Base-by-base conservation (phyloP, 1,140 invertebrate genomes). In the Tachypleus tridentatus region DNA sequence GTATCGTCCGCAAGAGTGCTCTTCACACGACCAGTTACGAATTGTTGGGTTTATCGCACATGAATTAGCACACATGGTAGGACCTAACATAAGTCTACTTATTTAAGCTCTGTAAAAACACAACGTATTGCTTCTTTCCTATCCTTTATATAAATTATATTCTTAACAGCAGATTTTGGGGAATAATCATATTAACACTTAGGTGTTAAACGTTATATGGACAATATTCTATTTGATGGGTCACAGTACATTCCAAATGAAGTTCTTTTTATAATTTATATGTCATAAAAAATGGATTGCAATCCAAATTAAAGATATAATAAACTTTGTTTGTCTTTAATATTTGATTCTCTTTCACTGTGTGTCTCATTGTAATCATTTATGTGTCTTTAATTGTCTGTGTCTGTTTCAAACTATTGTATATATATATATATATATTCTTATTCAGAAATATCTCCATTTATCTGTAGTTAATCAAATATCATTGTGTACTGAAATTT, bases 41-140 rank as follows among this genome's bases (percentile, higher is more conserved):
- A 86, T 96, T 5, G 85, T 88, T 4, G 78, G 89, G 86, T 86
- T 81, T 8, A 77, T 82, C 4, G 81, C 88, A 1, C 92, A 95
- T 71, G 92, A 95, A 76, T 77, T 95, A 58, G 89, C 89, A 0
- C 91, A 95, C 77, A 74, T 72, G 69, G 66, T 66, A 61, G 51
- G 53, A 47, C 49, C 1, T 29, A 61, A 54, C 4, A 47, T 6
- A n/a, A 47, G 8, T n/a, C 5, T 49, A 49, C 7, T n/a, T 47
- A 53, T 29, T 54, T 48, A 47, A 47, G 11, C 56, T 54, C 49
- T 53, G 48, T 7, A 2, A 4, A 4, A 54, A 11, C 4, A 62
- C 3, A 10, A 7, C 49, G 52, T n/a, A 4, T 54, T 47, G 7
- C 10, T 54, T 8, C n/a, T 54, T 54, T 8, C n/a, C 53, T 54